phyloP scores from a whole-genome alignment of 2,888 invertebrate species.

The Iphiclides podalirius region DNA sequence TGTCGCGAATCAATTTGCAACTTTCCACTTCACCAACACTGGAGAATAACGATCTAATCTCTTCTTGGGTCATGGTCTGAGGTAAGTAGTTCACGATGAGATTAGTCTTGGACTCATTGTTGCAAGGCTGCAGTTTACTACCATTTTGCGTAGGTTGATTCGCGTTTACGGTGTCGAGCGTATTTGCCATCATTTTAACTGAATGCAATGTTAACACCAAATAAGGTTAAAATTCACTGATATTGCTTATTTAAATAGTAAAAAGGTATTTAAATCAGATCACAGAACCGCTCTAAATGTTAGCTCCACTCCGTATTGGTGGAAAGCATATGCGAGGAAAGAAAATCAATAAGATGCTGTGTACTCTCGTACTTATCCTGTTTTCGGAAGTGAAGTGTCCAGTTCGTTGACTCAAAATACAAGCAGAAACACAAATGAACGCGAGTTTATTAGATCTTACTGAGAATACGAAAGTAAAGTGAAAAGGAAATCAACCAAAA shows the following conservation, averaged over 20 bases:
- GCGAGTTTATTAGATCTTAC: constrained; percentile 74
- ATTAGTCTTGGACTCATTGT: constrained; percentile 97
- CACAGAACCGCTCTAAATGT: constrained; percentile 55
- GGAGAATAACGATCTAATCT: constrained; percentile 95
- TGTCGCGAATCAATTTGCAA: constrained; percentile 98
- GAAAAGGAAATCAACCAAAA: constrained; percentile 80
- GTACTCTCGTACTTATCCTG: constrained; percentile 73
- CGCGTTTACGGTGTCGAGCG: constrained; percentile 74
- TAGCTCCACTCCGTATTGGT: constrained; percentile 77
- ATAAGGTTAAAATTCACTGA: constrained; percentile 54
- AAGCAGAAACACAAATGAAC: constrained; percentile 71
- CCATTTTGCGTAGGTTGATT: constrained; percentile 88
- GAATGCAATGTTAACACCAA: constrained; percentile 54
- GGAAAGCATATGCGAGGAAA: constrained; percentile 79
- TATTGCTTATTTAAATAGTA: constrained; percentile 44
- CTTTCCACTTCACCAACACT: constrained; percentile 98
- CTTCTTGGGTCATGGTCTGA: constrained; percentile 99
- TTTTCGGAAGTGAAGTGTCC: constrained; percentile 58
- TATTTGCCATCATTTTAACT: constrained; percentile 77
- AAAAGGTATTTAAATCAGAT: constrained; percentile 52
- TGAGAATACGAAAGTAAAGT: constrained; percentile 76
- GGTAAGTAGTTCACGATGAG: constrained; percentile 99
- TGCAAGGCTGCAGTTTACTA: constrained; percentile 83
- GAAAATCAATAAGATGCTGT: constrained; percentile 81
- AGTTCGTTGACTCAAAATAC: constrained; percentile 69